Evolutionary conservation across 2,888 invertebrate species (phyloP), one percentile per base, ranked within the genome.

Genomic region (Brachycybe producta): DNA sequence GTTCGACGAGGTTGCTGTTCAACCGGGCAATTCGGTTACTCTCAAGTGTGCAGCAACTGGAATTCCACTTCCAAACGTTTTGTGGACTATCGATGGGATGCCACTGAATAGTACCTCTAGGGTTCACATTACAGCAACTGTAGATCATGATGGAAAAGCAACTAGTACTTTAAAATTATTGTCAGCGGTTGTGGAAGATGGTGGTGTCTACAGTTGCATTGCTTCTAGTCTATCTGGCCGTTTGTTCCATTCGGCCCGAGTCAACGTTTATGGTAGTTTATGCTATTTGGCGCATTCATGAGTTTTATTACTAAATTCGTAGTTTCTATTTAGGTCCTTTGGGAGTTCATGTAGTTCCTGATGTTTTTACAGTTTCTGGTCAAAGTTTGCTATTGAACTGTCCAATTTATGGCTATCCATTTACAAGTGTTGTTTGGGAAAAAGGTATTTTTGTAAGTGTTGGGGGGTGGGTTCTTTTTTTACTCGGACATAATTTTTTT

Each of bases 1-100:
- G 62, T 82, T 82, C 67, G 80, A 81, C 60, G 82, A 82, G 62
- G 81, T 82, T 67, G 83, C 81, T 40, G 73, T 82, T 57, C 81
- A 81, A 61, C 79, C 80, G 0, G 84, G 83, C 27, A 81, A 82
- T 17, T 76, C 79, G 17, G 80, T 83, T 49, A 81, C 82, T 41
- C 69, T 84, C 52, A 80, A 81, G 64, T 84, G 84, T 57, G 56
- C 57, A 17, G 64, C 63, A 5, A 60, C 63, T 13, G 67, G 67
- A 2, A 66, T 63, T 54, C 67, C 66, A 3, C 58, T 58, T 3
- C 65, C 66, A 5, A 52, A 52, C 17, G 59, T 67, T 23, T 57
- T 56, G 23, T 67, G 67, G 67, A 26, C 38, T 24, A 38, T 55
- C n/a, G 55, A 55, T 38, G 45, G 21, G 7, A 1, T 30, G 2